Conservation (phyloP, 2,888 invertebrate genomes). For the Nasonia oneida region DNA sequence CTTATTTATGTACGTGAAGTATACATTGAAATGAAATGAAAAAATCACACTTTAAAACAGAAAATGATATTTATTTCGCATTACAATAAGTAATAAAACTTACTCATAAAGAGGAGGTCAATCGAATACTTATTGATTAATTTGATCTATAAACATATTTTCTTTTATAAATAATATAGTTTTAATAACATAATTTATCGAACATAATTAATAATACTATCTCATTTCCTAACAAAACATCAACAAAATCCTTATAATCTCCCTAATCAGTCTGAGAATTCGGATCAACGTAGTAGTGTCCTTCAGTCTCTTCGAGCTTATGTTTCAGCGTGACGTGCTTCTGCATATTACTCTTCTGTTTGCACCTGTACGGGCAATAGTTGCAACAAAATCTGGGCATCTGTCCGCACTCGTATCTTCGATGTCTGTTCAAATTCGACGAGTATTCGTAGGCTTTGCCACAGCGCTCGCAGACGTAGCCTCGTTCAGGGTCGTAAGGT, state of each 20-base stretch:
- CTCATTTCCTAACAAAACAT: not conserved
- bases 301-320: not conserved
- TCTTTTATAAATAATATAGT: no score
- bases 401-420: slow-evolving; percentile 74
- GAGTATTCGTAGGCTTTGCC: slow-evolving; percentile 63
- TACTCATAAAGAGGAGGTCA: no score
- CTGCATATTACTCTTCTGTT: slow-evolving; percentile 27
- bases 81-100: not conserved
- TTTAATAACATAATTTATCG: no score
- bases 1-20: not conserved
- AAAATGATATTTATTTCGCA: not conserved
- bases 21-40: not conserved
- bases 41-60: not conserved
- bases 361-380: slow-evolving; percentile 69
- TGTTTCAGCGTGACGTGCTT: slow-evolving; percentile 15
- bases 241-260: not conserved
- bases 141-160: no score
- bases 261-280: not conserved
- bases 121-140: no score
- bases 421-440: slow-evolving; percentile 65
- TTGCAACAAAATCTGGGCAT: slow-evolving; percentile 75
- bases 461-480: slow-evolving; percentile 61
- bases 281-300: not conserved
- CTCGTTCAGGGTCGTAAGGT: slow-evolving; percentile 13
- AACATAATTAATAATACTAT: not conserved